Evolutionary conservation across 2,888 invertebrate genomes (phyloP), one percentile per base, ranked within the genome.

Genomic region (Eugnorisma glareosa): DNA sequence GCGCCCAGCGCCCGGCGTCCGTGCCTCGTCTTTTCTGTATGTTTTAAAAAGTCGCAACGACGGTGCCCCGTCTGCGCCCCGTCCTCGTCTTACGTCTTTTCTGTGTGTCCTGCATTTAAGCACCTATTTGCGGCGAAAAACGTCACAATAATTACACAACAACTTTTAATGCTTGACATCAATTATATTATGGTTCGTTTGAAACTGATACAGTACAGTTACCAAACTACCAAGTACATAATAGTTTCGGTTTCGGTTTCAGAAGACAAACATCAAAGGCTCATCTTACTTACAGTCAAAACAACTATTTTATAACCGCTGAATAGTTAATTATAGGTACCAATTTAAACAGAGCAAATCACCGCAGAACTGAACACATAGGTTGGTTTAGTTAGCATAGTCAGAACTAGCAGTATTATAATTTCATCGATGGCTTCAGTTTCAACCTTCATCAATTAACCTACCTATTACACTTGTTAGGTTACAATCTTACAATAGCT

Each of bases 251-350:
- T 57, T 72, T 48, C 54, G 7, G 43, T 77, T 67, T 37, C 45
- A 15, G 43, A 69, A 57, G 21, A 69, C 64, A 69, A 77, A 77
- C 77, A 64, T 31, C 45, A 48, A 68, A 59, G 37, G 48, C n/a
- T 43, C 40, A 2, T 67, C 51, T 51, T 54, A 59, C 45, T 31
- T 40, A n/a, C 21, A 77, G 48, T 28, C 10, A 63, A 61, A 63
- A 51, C 43, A 54, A 68, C 31, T 43, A 61, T 67, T 54, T 15
- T 15, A 21, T 67, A 67, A 63, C 35, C n/a, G 31, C 37, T 76
- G 45, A 48, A 45, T 37, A 31, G 28, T 48, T 73, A 40, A 59
- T 57, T 24, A 40, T 69, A n/a, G n/a, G n/a, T n/a, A 48, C 15
- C 18, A 57, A 75, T 51, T 18, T 8, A 45, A 51, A 54, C 63